Conservation (phyloP, 2,888 invertebrate species). For the Aporophyla nigra region DNA sequence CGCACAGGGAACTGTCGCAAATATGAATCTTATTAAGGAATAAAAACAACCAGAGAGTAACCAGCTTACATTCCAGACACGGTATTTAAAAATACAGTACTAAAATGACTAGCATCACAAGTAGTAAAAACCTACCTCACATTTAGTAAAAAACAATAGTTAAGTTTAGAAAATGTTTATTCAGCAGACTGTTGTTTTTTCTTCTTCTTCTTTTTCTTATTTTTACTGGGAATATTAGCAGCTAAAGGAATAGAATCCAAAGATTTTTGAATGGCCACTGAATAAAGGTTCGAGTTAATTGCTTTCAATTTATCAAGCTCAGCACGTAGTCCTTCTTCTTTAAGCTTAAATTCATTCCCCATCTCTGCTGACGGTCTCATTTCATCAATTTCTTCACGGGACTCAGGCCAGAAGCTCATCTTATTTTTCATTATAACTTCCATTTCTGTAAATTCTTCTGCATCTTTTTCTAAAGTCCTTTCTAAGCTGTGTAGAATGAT, state of each 20-base stretch:
- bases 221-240: slow-evolving; percentile 67
- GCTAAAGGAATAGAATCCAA: slow-evolving; percentile 73
- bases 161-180: slow-evolving; percentile 40
- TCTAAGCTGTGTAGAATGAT: slow-evolving; percentile 92
- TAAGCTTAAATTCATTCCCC: slow-evolving; percentile 76
- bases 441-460: slow-evolving; percentile 85
- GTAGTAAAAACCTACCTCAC: neutral
- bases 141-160: slow-evolving; percentile 11
- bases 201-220: slow-evolving; percentile 76
- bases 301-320: slow-evolving; percentile 90
- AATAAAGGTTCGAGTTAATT: slow-evolving; percentile 91
- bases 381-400: slow-evolving; percentile 62
- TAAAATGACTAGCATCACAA: neutral
- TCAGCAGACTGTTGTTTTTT: slow-evolving; percentile 63
- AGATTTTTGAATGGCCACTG: slow-evolving; percentile 87
- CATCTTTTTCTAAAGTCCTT: slow-evolving; percentile 91
- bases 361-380: slow-evolving; percentile 69
- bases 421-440: slow-evolving; percentile 83
- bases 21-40: no score
- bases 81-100: neutral
- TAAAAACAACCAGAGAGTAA: no score
- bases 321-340: slow-evolving; percentile 80
- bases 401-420: slow-evolving; percentile 84
- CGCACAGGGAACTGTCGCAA: no score
- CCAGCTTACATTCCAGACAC: neutral